phyloP scores from a whole-genome alignment of 2,113 vertebrate genomes.

The Pterocles burchelli region DNA sequence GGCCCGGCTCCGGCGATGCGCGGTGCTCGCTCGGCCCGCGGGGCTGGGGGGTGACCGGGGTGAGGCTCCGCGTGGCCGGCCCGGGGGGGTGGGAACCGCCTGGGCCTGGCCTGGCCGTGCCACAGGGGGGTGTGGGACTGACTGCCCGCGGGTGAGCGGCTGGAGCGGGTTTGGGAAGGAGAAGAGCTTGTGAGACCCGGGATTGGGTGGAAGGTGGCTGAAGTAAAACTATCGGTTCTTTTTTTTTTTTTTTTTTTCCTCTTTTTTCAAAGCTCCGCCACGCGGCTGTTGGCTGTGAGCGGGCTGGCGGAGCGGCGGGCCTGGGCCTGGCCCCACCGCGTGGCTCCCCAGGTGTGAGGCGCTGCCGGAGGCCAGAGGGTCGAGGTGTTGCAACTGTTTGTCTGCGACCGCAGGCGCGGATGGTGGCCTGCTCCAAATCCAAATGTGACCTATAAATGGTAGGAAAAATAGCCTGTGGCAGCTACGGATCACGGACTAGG shows the following conservation, averaged over 20 bases:
- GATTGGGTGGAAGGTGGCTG: neutral
- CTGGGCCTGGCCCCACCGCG: conserved; percentile 14
- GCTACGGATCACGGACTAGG: neutral
- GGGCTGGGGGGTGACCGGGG: neutral
- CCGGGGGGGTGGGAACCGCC: neutral
- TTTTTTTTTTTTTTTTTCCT: too few relatives aligned
- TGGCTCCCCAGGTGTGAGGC: conserved; percentile 59
- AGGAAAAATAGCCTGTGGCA: conserved; percentile 46
- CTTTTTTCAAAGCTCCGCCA: accelerated
- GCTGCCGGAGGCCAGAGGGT: neutral
- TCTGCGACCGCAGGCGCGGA: neutral
- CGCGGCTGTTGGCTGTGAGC: neutral
- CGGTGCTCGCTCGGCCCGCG: neutral
- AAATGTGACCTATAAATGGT: conserved; percentile 57
- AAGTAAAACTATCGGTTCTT: neutral
- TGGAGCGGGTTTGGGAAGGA: neutral
- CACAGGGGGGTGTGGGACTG: neutral
- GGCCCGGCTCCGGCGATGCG: neutral
- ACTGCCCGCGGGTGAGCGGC: neutral
- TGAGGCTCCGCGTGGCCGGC: neutral
- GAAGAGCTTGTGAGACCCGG: accelerated
- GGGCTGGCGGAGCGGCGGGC: neutral
- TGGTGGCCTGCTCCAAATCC: conserved; percentile 30
- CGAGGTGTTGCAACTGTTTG: conserved; percentile 13
- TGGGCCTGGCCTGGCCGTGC: neutral